Evolutionary conservation across 2,113 vertebrate species (phyloP), one percentile per base, ranked within the genome.

Genomic region (Mesembrinibis cayennensis): DNA sequence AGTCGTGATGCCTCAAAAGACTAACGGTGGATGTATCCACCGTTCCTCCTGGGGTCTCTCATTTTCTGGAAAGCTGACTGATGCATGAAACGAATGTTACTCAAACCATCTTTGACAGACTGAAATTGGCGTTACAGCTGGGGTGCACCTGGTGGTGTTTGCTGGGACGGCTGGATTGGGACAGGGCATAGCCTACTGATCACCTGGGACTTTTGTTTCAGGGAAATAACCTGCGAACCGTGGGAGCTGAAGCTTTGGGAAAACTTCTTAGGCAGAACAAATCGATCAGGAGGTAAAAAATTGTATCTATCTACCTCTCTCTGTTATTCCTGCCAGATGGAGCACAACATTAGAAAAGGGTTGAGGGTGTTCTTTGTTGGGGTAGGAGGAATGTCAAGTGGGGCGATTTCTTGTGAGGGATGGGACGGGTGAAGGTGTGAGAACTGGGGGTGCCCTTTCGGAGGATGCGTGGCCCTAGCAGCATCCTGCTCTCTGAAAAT

Each of bases 211-310:
- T 92, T 95, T 47, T 89, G 7, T 96, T 96, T 69, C 91, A 99
- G 99, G 99, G 99, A 20, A 99, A 99, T 93, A 99, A 99, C 94
- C 97, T 99, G 77, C 98, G 98, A 95, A 97, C 98, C 2, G 6
- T 89, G 25, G 99, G 99, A 55, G 98, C 99, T 1, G 98, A 99
- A 89, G 97, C 98, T 42, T 96, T 99, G 97, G 99, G 99, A 47
- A 99, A 97, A 85, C 78, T 99, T 65, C 97, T 99, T 71, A 97
- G 97, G 40, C 98, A 98, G 88, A 99, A 99, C 98, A 99, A 98
- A 89, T 98, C 98, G 69, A 96, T 99, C 63, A 98, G 87, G 70
- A 99, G 99, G 99, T 99, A 80, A 98, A 97, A 42, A 36, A 47
- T 12, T 19, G 3, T 16, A 3, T 5, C 22, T 61, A 1, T 5